Conservation (phyloP, 2,797 vertebrate species). For the Tenualosa ilisha region DNA sequence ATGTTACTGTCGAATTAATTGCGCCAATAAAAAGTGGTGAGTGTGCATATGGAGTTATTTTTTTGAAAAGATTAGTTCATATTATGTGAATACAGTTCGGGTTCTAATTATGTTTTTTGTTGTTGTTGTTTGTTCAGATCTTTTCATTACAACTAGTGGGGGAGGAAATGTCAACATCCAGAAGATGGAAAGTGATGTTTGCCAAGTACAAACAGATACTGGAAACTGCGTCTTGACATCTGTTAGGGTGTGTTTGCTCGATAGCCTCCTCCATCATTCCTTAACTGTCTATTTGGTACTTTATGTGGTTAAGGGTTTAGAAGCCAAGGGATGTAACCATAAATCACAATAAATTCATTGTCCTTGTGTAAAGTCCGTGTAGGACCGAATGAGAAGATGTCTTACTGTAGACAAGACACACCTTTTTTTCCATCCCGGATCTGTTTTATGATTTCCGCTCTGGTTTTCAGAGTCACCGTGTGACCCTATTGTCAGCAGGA, state of each 20-base stretch:
- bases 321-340: no score
- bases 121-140: conserved; percentile 70
- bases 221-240: conserved; percentile 85
- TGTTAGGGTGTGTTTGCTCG: conserved; percentile 78
- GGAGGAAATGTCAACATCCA: conserved; percentile 81
- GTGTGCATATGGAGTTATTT: conserved; percentile 45
- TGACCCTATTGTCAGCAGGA: conserved; percentile 79
- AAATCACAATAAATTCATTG: background rate
- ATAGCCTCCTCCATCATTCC: background rate
- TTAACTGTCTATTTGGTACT: background rate
- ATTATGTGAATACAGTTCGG: background rate
- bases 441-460: background rate
- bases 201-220: conserved; percentile 83
- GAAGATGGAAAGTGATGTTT: conserved; percentile 87
- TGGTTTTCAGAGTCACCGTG: conserved; percentile 80
- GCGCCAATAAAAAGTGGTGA: conserved; percentile 84
- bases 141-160: conserved; percentile 83
- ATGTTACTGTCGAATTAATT: conserved; percentile 75
- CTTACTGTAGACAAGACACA: no score
- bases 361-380: background rate
- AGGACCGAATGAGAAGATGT: background rate
- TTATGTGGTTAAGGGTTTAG: background rate
- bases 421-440: no score
- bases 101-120: background rate
- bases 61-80: background rate